Evolutionary conservation across 2,113 vertebrate species (phyloP).

Genomic region (Phalacrocorax carbo): DNA sequence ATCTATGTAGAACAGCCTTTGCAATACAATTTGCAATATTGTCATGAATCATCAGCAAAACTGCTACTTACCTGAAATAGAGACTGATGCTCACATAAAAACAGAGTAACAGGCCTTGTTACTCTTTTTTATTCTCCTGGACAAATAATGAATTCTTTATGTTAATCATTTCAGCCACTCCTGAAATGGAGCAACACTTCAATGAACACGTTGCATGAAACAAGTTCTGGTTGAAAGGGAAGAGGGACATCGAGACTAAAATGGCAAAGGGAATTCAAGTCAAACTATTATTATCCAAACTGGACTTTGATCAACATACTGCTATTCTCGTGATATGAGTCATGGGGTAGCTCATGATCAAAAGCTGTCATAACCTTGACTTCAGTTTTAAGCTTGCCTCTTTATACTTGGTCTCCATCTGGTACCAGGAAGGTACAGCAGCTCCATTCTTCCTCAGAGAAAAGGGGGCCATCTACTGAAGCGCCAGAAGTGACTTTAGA

Average conservation of each 20-base stretch:
- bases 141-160: background rate
- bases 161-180: background rate
- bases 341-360: background rate
- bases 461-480: background rate
- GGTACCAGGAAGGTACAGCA: background rate
- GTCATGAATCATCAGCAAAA: background rate
- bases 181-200: background rate
- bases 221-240: background rate
- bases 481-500: background rate
- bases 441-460: background rate
- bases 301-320: slow-evolving; percentile 10
- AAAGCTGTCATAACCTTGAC: background rate
- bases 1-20: background rate
- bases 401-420: background rate
- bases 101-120: background rate
- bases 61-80: background rate
- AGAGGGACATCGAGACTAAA: background rate
- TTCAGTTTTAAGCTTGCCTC: background rate
- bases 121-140: background rate
- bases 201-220: background rate
- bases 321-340: background rate
- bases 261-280: background rate
- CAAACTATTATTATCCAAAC: background rate
- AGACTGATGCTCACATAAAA: background rate
- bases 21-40: background rate